Conservation (phyloP, 2,113 vertebrate species). For the Laticauda laticaudata region DNA sequence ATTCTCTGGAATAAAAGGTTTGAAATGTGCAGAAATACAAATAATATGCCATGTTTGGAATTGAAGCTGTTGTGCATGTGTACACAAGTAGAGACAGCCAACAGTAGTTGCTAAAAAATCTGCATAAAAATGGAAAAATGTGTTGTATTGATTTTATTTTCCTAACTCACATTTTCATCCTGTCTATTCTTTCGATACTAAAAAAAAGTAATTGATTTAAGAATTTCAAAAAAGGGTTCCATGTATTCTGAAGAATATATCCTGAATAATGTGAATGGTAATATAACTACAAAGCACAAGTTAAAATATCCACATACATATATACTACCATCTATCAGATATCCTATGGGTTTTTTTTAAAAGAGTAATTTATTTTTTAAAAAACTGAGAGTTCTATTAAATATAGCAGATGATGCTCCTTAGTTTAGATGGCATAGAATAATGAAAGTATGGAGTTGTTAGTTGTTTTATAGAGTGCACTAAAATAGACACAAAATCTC, state of each 20-base stretch:
- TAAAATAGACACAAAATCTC: constrained; percentile 11
- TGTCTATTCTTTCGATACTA: neutral
- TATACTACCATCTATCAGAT: neutral
- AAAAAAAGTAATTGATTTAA: neutral
- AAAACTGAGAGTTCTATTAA: constrained; percentile 26
- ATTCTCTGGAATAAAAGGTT: neutral
- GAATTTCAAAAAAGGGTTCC: neutral
- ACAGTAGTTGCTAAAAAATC: neutral
- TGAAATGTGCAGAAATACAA: neutral
- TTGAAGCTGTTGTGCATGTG: neutral
- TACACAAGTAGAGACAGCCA: neutral
- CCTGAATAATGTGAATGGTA: neutral
- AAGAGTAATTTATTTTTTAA: constrained; percentile 3
- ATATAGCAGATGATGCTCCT: constrained; percentile 10
- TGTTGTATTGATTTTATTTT: neutral
- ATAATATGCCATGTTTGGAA: neutral
- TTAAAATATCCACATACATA: neutral
- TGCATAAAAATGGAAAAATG: neutral
- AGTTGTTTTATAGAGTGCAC: constrained; percentile 2
- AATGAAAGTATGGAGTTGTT: constrained; percentile 15
- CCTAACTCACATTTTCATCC: neutral
- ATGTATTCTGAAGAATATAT: neutral
- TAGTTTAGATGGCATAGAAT: constrained; percentile 21
- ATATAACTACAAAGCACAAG: neutral
- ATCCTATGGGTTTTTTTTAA: neutral